Percentiles rank a stretch among this genome's conserved stretches.
phyloP scores from a whole-genome alignment of 2,113 vertebrate species.

The Tursiops truncatus region DNA sequence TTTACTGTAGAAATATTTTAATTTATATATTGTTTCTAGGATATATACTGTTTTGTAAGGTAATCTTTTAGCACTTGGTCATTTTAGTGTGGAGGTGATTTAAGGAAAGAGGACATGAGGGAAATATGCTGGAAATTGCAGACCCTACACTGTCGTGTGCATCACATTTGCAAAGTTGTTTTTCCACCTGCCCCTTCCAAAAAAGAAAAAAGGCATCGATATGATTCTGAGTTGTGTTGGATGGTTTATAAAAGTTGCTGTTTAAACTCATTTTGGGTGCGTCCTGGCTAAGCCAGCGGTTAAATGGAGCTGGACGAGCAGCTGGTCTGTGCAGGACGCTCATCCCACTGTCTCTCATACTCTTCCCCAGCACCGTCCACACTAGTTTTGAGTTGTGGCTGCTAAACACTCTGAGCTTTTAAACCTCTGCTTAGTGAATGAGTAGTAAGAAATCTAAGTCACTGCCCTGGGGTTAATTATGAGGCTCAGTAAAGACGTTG shows the following conservation, averaged over 20 bases:
- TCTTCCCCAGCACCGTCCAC: not conserved
- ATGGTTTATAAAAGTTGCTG: not conserved
- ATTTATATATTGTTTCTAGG: not conserved
- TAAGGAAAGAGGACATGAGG: constrained; percentile 2
- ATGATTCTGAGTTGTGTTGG: not conserved
- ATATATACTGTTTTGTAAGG: not conserved
- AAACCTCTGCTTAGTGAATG: not conserved
- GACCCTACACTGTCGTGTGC: not conserved
- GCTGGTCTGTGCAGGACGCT: fast-evolving
- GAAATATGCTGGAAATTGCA: not conserved
- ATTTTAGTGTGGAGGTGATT: not conserved
- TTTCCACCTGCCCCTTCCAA: not conserved
- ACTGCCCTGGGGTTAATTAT: not conserved
- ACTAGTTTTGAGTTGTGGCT: not conserved
- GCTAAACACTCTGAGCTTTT: not conserved
- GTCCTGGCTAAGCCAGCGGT: not conserved
- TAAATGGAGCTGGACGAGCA: not conserved
- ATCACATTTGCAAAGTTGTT: not conserved
- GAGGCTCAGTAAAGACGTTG: not conserved
- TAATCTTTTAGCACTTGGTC: not conserved
- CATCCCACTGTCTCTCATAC: not conserved
- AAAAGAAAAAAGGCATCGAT: too few relatives aligned
- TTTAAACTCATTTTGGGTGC: not conserved
- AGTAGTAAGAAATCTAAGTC: not conserved
- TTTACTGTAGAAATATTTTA: constrained; percentile 8